phyloP scores from a whole-genome alignment of 2,113 vertebrate genomes.

The Leptobrachium leishanense region DNA sequence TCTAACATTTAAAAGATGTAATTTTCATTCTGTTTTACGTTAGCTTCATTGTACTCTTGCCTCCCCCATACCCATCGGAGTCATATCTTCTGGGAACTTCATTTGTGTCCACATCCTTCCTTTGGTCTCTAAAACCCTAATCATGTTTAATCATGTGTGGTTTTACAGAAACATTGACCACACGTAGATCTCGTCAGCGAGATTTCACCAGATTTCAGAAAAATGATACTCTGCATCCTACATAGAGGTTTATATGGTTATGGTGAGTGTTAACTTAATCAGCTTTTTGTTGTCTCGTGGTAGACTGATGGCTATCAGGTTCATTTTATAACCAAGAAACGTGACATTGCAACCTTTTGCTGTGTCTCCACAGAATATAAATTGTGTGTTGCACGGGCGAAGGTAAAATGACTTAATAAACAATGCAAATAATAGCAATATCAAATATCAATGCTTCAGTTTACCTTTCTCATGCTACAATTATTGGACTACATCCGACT shows the following conservation, averaged over 20 bases:
- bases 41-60: neutral
- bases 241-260: slow-evolving; percentile 39
- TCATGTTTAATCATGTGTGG: slow-evolving; percentile 58
- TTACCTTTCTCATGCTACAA: too few species aligned
- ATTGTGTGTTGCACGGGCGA: neutral
- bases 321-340: neutral
- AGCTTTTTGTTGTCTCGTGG: neutral
- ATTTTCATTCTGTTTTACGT: neutral
- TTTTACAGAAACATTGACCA: slow-evolving; percentile 67
- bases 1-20: too few species aligned
- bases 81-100: slow-evolving; percentile 25
- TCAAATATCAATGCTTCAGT: too few species aligned
- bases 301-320: neutral
- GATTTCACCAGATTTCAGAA: slow-evolving; percentile 18
- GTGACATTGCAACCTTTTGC: neutral
- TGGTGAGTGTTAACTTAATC: neutral
- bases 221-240: slow-evolving; percentile 40
- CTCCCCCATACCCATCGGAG: neutral
- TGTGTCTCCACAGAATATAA: neutral
- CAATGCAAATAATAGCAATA: too few species aligned
- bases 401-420: too few species aligned
- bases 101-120: slow-evolving; percentile 62
- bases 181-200: slow-evolving; percentile 35
- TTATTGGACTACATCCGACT: too few species aligned
- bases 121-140: slow-evolving; percentile 58